Conservation (phyloP, 2,113 vertebrate genomes). For the Charina bottae region DNA sequence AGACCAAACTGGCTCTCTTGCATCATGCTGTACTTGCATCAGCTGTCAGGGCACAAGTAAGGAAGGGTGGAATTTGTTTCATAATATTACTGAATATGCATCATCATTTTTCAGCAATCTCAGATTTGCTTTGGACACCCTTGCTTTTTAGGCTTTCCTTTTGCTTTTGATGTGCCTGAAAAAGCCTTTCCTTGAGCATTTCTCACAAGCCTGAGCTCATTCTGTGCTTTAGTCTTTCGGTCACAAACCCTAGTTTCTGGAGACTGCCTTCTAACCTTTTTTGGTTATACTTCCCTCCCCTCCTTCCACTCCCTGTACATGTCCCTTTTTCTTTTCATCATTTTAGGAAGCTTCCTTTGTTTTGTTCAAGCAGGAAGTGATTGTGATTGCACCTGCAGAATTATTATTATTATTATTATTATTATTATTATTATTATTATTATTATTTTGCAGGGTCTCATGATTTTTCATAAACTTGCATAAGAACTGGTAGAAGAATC, state of each 20-base stretch:
- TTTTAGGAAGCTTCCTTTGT: neutral
- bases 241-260: neutral
- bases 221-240: neutral
- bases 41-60: too few relatives aligned
- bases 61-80: too few relatives aligned
- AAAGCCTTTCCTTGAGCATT: neutral
- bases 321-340: too few relatives aligned
- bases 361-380: neutral
- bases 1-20: too few relatives aligned
- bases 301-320: neutral
- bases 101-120: neutral
- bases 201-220: neutral
- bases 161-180: neutral
- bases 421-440: too few relatives aligned
- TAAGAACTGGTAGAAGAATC: neutral
- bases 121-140: neutral
- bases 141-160: neutral
- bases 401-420: too few relatives aligned
- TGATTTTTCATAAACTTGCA: too few relatives aligned
- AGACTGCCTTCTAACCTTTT: neutral
- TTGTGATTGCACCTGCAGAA: neutral
- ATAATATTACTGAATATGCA: too few relatives aligned
- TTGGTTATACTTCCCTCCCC: neutral
- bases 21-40: too few relatives aligned
- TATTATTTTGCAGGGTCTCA: neutral